These are phyloP conservation scores for Malaclemys terrapin DNA, from an alignment of 2,113 vertebrate species.

Conservation along the genomic window DNA sequence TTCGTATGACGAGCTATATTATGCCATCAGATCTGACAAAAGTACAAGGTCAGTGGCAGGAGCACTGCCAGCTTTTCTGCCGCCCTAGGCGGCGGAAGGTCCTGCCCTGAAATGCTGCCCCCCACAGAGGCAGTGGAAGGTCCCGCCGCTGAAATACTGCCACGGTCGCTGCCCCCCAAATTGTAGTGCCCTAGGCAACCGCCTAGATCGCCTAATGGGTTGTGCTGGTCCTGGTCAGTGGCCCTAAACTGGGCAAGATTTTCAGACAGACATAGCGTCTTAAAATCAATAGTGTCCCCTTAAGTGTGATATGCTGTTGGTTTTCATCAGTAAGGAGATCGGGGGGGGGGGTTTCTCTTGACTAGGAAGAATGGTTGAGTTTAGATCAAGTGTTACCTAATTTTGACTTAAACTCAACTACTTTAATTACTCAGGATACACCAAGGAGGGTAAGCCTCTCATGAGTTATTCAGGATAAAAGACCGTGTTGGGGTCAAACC, in stretches of 20 bases:
- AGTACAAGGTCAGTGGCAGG: background rate
- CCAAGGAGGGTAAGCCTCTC: background rate
- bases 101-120: too few species aligned
- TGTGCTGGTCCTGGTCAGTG: background rate
- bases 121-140: too few species aligned
- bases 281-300: background rate
- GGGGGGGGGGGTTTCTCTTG: background rate
- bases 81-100: too few species aligned
- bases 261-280: background rate
- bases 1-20: background rate
- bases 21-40: background rate
- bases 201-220: too few species aligned
- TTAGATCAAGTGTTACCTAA: background rate
- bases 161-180: too few species aligned
- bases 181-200: too few species aligned
- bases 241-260: background rate
- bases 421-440: background rate
- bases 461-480: background rate
- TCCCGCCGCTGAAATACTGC: too few species aligned
- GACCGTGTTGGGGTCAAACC: background rate
- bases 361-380: background rate
- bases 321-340: background rate
- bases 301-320: background rate
- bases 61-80: too few species aligned
- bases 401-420: background rate